Conservation (phyloP, 2,113 vertebrate genomes). For the Psophia crepitans region DNA sequence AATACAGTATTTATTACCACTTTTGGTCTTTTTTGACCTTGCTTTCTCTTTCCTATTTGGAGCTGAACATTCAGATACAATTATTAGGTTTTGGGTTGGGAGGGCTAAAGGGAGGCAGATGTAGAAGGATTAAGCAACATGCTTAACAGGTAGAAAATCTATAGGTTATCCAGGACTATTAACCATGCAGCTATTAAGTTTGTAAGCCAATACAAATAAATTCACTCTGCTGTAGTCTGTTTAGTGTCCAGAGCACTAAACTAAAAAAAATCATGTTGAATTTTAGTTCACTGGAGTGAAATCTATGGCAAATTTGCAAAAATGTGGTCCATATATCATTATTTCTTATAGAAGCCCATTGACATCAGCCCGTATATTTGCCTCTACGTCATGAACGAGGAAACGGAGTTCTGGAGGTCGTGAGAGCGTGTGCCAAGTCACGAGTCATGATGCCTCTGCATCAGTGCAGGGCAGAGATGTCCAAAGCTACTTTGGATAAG, state of each 20-base stretch:
- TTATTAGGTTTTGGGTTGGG: not conserved
- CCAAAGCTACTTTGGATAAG: not conserved
- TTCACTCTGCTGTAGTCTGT: not conserved
- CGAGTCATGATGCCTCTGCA: rapidly evolving
- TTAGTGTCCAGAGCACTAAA: not conserved
- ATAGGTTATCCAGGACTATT: not conserved
- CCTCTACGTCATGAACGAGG: not conserved
- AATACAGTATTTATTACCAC: not conserved
- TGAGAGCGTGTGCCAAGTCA: not conserved
- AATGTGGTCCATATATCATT: not conserved
- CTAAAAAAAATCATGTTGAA: not conserved
- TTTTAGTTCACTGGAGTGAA: not conserved
- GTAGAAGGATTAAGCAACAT: not conserved
- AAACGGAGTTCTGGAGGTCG: not conserved
- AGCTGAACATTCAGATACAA: not conserved
- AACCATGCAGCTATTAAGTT: not conserved
- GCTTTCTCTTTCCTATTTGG: not conserved
- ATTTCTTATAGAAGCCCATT: not conserved
- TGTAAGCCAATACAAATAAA: not conserved
- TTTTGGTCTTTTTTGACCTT: not conserved
- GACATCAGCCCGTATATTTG: not conserved
- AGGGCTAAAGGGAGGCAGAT: not conserved
- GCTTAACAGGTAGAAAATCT: not conserved
- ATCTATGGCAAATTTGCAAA: not conserved
- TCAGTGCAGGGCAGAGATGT: not conserved